A percentile compares a stretch with the other conserved stretches of the same genome.
Conservation (phyloP, 2,797 vertebrate species). For the Onychomys torridus region DNA sequence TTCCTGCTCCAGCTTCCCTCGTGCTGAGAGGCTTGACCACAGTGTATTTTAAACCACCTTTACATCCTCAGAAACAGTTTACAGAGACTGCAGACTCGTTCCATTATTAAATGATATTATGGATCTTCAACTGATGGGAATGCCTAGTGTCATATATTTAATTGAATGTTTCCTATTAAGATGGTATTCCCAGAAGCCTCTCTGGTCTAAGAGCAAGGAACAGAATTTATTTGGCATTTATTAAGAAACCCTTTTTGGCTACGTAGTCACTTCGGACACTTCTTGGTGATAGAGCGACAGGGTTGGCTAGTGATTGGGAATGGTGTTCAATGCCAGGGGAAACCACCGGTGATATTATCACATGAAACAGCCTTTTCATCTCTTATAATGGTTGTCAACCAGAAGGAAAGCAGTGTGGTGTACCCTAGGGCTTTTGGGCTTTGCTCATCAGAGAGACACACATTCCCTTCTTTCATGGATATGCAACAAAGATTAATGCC, state of each 20-base stretch:
- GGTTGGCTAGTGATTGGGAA: not conserved
- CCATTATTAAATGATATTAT: not conserved
- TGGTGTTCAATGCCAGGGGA: not conserved
- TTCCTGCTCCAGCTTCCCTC: too few species aligned
- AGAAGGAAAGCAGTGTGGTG: not conserved
- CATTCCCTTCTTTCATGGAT: not conserved
- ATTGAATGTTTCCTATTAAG: not conserved
- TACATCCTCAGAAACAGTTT: not conserved
- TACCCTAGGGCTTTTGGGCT: too few species aligned
- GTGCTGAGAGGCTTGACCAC: not conserved
- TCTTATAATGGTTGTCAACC: not conserved
- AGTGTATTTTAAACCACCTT: not conserved
- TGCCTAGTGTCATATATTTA: conserved; percentile 5
- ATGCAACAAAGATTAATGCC: not conserved
- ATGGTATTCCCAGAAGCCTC: not conserved
- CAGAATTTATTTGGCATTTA: not conserved
- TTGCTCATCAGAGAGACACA: not conserved
- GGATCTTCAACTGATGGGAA: not conserved
- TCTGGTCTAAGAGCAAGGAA: not conserved
- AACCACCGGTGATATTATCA: too few species aligned
- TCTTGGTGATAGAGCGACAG: not conserved
- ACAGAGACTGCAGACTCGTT: not conserved
- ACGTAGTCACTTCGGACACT: not conserved
- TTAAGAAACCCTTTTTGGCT: not conserved
- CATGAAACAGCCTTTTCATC: not conserved